Base-by-base conservation (phyloP, 2,113 vertebrate genomes). In the Trichomycterus rosablanca region DNA sequence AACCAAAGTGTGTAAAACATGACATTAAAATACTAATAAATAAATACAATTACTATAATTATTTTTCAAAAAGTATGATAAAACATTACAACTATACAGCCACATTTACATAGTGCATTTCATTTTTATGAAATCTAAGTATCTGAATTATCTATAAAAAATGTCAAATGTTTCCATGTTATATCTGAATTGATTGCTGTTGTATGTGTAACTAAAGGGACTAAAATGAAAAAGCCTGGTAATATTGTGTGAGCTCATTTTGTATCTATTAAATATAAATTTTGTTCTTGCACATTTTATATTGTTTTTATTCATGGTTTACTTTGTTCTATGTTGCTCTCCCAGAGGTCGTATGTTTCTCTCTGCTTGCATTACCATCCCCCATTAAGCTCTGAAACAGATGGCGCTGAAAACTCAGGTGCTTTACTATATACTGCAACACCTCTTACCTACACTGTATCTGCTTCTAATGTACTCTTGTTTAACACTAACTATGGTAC, bases 361-460 rank as follows among this genome's bases (percentile, higher is more conserved):
- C 39, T 53, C 9, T 63, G 16, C 28, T n/a, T 50, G 35, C 6
- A n/a, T 24, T 23, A 23, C 61, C 43, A 53, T n/a, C 43, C 43
- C 63, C 43, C 53, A 65, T 49, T 56, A 55, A 62, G 18, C 34
- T 20, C 19, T 49, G 15, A 42, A 67, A 24, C 69, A 67, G 59
- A 72, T 72, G 52, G 69, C 46, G 45, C 24, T 46, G 69, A 57
- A 30, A 62, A 54, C 20, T 61, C 32, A 42, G 39, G 40, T 52
- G 40, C 18, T 26, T 50, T 12, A 5, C 16, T 57, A 28, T 63
- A 45, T 19, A 53, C 39, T 63, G n/a, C 60, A 56, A 8, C 39
- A 35, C 46, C 11, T 14, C 20, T 63, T 11, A 58, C 54, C n/a
- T 37, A 42, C 23, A 59, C 10, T 15, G 37, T 3, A 42, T 61